These are phyloP conservation scores for Malurus leucopterus DNA, from an alignment of 2,797 vertebrate genomes.

Conservation along the genomic window DNA sequence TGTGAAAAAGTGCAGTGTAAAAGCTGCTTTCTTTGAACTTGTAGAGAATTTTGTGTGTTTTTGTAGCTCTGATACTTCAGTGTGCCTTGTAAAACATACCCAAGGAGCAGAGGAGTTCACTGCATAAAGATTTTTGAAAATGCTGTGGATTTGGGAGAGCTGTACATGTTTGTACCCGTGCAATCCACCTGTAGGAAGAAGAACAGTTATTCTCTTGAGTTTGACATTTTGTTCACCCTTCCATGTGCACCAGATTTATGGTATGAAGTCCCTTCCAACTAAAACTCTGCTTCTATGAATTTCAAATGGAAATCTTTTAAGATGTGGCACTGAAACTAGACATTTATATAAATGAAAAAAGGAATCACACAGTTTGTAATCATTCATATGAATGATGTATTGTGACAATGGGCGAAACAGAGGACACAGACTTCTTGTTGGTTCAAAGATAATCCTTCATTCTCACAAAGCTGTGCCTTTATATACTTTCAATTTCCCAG, in stretches of 20 bases:
- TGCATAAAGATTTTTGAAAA: neutral
- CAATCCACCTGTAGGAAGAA: constrained; percentile 4
- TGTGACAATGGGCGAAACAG: no score
- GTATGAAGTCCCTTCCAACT: neutral
- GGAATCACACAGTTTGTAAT: neutral
- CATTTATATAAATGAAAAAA: neutral
- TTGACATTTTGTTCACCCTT: constrained; percentile 11
- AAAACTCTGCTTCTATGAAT: neutral
- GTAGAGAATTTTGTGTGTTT: neutral
- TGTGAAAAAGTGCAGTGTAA: neutral
- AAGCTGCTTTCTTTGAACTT: neutral
- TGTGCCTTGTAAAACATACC: neutral
- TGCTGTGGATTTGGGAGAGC: neutral
- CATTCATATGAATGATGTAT: neutral
- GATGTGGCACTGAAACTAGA: neutral
- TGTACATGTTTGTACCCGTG: neutral
- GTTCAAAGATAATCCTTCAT: no score
- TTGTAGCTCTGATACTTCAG: neutral
- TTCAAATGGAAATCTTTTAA: neutral
- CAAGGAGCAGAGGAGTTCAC: neutral
- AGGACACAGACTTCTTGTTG: no score
- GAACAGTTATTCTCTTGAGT: neutral
- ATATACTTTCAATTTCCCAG: no score
- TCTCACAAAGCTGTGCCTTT: no score
- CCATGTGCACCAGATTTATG: neutral